Evolutionary conservation across 2,113 vertebrate genomes (phyloP).

Genomic region (Amphiprion percula): DNA sequence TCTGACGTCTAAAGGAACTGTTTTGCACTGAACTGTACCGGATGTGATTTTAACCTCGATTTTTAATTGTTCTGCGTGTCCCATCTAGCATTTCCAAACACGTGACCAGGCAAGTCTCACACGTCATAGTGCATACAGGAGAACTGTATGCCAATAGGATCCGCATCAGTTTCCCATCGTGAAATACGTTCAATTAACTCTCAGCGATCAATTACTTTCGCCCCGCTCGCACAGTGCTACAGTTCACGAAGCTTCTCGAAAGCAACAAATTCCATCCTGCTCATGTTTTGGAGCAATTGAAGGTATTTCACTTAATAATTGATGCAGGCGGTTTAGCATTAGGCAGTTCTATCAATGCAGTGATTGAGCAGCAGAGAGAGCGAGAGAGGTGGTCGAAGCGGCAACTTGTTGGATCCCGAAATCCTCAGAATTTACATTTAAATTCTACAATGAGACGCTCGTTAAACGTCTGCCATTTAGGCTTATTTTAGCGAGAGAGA

Average conservation of each 20-base stretch:
- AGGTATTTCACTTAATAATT: constrained; percentile 43
- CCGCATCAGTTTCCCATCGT: constrained; percentile 37
- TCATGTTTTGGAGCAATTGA: constrained; percentile 12
- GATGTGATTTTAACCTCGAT: not conserved
- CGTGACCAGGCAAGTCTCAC: constrained; percentile 36
- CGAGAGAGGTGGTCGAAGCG: constrained; percentile 19
- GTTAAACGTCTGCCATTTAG: not conserved
- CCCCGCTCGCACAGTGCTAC: not conserved
- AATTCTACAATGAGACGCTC: too few relatives aligned
- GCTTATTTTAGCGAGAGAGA: constrained; percentile 1
- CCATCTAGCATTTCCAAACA: constrained; percentile 68
- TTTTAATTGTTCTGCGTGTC: constrained; percentile 21
- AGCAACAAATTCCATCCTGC: constrained; percentile 21
- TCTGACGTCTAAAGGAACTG: not conserved
- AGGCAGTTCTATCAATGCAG: constrained; percentile 40
- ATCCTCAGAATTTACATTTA: too few relatives aligned
- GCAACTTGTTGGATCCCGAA: not conserved
- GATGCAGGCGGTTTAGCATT: constrained; percentile 48
- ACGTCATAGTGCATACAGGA: constrained; percentile 42
- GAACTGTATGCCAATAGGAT: constrained; percentile 30
- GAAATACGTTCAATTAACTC: constrained; percentile 56
- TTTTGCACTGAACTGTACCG: not conserved
- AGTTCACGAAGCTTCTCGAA: not conserved
- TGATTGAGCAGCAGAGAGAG: constrained; percentile 39
- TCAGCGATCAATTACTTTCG: constrained; percentile 26